Base-by-base conservation (phyloP, 2,888 invertebrate genomes). In the Eulithis testata region DNA sequence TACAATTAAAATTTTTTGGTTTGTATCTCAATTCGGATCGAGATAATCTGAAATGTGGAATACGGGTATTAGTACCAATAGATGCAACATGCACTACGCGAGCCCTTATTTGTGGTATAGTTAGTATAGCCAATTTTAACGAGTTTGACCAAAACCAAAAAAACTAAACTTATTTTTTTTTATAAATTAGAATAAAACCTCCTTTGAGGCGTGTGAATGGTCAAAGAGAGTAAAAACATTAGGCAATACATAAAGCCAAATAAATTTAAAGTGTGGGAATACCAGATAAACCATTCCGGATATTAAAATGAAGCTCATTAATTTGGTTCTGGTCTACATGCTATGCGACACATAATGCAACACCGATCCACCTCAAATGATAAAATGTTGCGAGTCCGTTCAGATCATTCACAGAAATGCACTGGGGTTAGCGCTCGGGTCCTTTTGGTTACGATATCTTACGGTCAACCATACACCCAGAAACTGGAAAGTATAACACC, bases 391-490 rank as follows among this genome's bases (percentile, higher is more conserved):
- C 68, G 76, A 79, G 78, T 83, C 89, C 89, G 80, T 79, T 85
- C 86, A 86, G 84, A 83, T 83, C 91, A 94, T 95, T 97, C 97
- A 98, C 90, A 99, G 97, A 94, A 98, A 99, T 94, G 98, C 98
- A 94, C 98, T 98, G 85, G 98, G 98, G 94, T 98, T 97, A 94
- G 97, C 98, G 80, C 97, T 95, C 82, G 98, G 99, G 94, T 99
- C 98, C 96, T 98, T 98, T 95, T 98, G 98, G 94, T 99, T 99
- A 94, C 99, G 96, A 95, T 98, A 99, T 84, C 98, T 96, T 89
- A 98, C 96, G 82, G 99, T 98, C 95, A 99, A 95, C 97, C 97
- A 97, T 74, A 98, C 97, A 94, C 99, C 99, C 93, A 98, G 95
- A 94, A 99, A 98, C 98, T 99, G 97, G 73, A 91, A 92, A 87